Evolutionary conservation across 2,113 vertebrate species (phyloP), one percentile per base, ranked within the genome.

Genomic region (Oriolus oriolus): DNA sequence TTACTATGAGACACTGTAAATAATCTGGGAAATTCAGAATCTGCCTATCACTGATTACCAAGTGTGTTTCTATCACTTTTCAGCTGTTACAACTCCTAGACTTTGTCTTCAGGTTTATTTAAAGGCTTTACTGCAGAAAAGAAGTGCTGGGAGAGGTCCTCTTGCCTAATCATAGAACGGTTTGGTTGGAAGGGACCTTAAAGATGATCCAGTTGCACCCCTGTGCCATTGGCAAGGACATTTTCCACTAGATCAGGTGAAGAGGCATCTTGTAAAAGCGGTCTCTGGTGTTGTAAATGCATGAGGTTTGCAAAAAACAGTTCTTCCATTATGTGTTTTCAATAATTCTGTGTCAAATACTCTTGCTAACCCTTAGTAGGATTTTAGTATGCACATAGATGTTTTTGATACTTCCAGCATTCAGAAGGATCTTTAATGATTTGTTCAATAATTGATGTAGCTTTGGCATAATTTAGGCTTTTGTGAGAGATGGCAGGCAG

Each of bases 381-480:
- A 42, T 94, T 90, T 85, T 60, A 57, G 45, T 65, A 16, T 69
- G 73, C 65, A 56, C 3, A 1, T n/a, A 30, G 52, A 54, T 87
- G 54, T 41, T 41, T 71, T 76, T 79, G 50, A 23, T 94, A 69
- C 37, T 57, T 65, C 33, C 31, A 66, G n/a, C 33, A 76, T 78
- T 86, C 59, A 64, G 49, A 35, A 30, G 59, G 57, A 35, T 35
- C 81, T 83, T 37, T 54, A 90, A 87, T 78, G 73, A 57, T 60
- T 87, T 75, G 12, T 75, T 92, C 68, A 91, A 90, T 73, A 79
- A 66, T 86, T 78, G 37, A 82, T 76, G 33, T 52, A 42, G 50
- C 50, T 93, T 90, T 90, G 59, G 82, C 42, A 88, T 83, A 59
- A 24, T 28, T 83, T 57, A 83, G 70, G 61, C 50, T 86, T 89